phyloP scores from a whole-genome alignment of 2,113 vertebrate species.

The Coreoperca whiteheadi region DNA sequence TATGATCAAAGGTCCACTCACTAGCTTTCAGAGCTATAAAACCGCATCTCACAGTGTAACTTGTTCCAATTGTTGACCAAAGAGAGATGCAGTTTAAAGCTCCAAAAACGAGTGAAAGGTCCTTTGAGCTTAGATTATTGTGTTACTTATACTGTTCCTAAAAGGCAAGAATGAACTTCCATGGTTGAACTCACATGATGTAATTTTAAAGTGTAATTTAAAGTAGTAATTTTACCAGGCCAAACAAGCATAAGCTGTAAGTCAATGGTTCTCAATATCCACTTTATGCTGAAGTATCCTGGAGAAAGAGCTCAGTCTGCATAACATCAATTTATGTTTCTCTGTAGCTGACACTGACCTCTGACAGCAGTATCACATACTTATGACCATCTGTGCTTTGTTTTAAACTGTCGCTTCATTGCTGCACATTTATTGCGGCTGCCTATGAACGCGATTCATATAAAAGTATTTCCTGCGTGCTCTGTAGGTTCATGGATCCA shows the following conservation, averaged over 20 bases:
- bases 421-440: not conserved
- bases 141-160: not conserved
- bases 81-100: not conserved
- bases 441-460: not conserved
- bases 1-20: not conserved
- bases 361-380: not conserved
- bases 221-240: not conserved
- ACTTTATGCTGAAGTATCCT: not conserved
- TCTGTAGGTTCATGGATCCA: slow-evolving; percentile 80
- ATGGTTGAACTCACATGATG: not conserved
- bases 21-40: not conserved
- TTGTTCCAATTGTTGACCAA: too few relatives aligned
- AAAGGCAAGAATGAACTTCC: not conserved
- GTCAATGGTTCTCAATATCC: not conserved
- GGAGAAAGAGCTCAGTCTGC: not conserved
- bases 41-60: not conserved
- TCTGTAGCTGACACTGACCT: not conserved
- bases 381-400: not conserved
- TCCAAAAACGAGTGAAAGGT: not conserved
- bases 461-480: not conserved
- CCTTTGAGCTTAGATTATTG: not conserved
- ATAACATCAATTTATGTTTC: not conserved
- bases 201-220: not conserved
- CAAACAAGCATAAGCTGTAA: not conserved
- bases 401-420: not conserved